Evolutionary conservation across 2,888 invertebrate species (phyloP).

Genomic region (Mactromeris polynyma): DNA sequence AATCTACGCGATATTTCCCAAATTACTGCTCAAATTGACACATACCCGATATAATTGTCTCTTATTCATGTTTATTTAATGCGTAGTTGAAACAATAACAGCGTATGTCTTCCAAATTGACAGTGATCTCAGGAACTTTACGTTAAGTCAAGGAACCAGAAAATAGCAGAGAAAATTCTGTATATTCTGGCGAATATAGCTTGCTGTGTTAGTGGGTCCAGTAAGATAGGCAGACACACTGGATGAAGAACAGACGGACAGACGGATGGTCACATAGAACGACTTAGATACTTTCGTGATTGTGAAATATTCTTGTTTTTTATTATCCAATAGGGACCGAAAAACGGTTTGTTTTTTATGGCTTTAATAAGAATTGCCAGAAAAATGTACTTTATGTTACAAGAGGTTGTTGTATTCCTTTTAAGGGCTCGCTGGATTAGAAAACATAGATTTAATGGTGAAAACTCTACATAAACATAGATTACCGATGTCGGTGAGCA

Average conservation of each 20-base stretch:
- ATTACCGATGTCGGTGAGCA: conserved; percentile 33
- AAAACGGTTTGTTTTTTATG: too few relatives aligned
- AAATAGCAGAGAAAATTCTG: neutral
- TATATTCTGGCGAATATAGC: neutral
- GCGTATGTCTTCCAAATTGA: neutral
- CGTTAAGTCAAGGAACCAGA: neutral
- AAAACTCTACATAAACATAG: conserved; percentile 26
- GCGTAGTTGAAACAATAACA: conserved; percentile 10
- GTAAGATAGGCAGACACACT: neutral
- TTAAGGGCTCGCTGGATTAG: conserved; percentile 55
- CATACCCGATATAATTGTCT: neutral
- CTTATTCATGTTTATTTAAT: neutral
- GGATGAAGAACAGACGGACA: neutral
- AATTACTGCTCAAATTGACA: neutral
- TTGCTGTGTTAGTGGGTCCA: neutral
- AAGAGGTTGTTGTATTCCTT: neutral
- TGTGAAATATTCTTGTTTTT: too few relatives aligned
- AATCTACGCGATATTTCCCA: neutral
- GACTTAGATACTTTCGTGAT: too few relatives aligned
- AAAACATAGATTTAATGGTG: conserved; percentile 51
- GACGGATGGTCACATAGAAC: neutral
- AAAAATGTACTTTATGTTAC: too few relatives aligned
- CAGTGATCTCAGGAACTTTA: neutral
- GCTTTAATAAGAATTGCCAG: too few relatives aligned
- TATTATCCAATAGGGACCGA: too few relatives aligned